Percentiles rank a stretch among this genome's conserved stretches.
phyloP scores from a whole-genome alignment of 2,797 vertebrate species.

The Cercopithecus petaurista region DNA sequence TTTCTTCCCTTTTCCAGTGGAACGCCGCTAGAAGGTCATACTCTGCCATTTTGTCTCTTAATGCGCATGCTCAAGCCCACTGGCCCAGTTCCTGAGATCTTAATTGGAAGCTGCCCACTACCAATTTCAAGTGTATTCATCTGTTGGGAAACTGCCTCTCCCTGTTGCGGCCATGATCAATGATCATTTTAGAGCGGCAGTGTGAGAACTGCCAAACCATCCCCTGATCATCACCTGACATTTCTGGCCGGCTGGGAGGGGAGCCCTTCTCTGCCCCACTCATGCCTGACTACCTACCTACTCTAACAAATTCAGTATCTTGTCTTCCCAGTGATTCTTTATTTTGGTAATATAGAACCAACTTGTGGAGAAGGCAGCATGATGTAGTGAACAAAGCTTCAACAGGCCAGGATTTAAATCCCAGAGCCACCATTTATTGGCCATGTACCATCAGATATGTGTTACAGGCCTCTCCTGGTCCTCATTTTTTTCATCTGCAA shows the following conservation, averaged over 20 bases:
- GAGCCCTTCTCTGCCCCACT: neutral
- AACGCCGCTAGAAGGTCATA: neutral
- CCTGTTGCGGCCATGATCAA: neutral
- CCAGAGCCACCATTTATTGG: neutral
- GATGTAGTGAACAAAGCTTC: neutral
- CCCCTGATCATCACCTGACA: neutral
- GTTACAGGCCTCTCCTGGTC: neutral
- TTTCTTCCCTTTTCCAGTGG: neutral
- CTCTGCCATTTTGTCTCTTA: neutral
- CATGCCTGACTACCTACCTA: neutral
- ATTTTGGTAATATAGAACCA: conserved; percentile 12
- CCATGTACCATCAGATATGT: neutral
- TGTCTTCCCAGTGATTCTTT: neutral
- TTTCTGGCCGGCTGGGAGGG: neutral
- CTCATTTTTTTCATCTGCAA: neutral
- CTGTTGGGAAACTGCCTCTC: neutral
- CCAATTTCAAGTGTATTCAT: neutral
- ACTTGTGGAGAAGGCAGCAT: neutral
- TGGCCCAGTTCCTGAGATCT: neutral
- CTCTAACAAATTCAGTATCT: neutral
- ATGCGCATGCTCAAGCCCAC: neutral
- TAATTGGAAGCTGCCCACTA: neutral
- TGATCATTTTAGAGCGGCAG: neutral
- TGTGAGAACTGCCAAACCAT: neutral
- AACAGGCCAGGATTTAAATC: neutral